A percentile compares a stretch with the other conserved stretches of the same genome.
Evolutionary conservation across 2,113 vertebrate species (phyloP).

Genomic region (Nipponia nippon): DNA sequence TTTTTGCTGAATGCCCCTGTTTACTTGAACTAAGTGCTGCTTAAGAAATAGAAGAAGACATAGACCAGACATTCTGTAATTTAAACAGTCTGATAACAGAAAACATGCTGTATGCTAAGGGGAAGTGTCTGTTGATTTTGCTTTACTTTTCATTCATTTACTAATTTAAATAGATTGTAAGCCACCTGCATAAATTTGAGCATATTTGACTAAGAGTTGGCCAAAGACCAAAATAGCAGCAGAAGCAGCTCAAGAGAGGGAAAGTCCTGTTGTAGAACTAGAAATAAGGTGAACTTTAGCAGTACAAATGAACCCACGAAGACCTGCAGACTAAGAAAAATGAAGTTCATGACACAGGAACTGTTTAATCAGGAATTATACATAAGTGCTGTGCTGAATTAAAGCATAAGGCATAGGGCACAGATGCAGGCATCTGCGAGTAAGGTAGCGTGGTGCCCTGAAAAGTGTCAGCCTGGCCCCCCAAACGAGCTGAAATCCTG

Average conservation of each 20-base stretch:
- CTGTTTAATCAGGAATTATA: neutral
- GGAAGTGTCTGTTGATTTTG: slow-evolving; percentile 33
- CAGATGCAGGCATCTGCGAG: neutral
- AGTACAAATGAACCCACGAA: neutral
- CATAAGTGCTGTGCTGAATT: neutral
- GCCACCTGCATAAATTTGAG: slow-evolving; percentile 36
- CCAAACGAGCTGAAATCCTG: neutral
- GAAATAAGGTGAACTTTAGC: neutral
- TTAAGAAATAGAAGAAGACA: slow-evolving; percentile 37
- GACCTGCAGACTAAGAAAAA: neutral
- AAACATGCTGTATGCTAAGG: neutral
- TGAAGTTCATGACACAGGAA: neutral
- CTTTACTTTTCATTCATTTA: slow-evolving; percentile 41
- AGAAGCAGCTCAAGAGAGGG: neutral
- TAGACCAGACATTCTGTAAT: slow-evolving; percentile 35
- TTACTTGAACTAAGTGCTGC: slow-evolving; percentile 34
- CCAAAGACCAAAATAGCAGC: neutral
- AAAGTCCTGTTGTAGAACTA: neutral
- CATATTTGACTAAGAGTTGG: slow-evolving; percentile 15
- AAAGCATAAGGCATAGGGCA: neutral
- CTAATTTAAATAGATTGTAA: slow-evolving; percentile 42
- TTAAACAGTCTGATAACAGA: slow-evolving; percentile 52
- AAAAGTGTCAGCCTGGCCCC: neutral
- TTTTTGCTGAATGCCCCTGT: slow-evolving; percentile 37
- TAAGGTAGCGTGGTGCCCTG: neutral